A percentile compares a stretch with the other conserved stretches of the same genome.
Conservation (phyloP, 1,140 invertebrate species). For the Holotrichia oblita region DNA sequence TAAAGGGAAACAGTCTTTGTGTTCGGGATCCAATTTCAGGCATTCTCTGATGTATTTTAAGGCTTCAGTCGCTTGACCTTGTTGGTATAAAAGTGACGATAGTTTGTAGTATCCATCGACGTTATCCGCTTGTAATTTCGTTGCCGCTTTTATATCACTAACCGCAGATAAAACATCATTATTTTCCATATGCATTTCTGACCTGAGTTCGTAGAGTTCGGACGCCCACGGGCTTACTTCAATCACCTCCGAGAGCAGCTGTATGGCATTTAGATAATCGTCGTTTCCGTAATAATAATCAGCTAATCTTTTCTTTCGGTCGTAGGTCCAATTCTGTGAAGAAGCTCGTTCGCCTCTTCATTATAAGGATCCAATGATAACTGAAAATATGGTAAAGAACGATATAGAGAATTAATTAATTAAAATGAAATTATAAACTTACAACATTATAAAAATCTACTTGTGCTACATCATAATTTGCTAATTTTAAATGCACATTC, state of each 20-base stretch:
- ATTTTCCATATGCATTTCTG: constrained; percentile 81
- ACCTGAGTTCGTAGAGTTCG: constrained; percentile 82
- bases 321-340: constrained; percentile 71
- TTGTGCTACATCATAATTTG: constrained; percentile 82
- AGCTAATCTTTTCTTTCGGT: constrained; percentile 74
- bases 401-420: too few relatives aligned
- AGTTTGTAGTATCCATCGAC: constrained; percentile 89
- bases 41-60: constrained; percentile 96
- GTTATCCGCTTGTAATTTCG: constrained; percentile 91
- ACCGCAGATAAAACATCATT: constrained; percentile 90
- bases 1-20: constrained; percentile 94
- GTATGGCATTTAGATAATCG: constrained; percentile 77
- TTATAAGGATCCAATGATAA: constrained; percentile 79
- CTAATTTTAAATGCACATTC: constrained; percentile 89
- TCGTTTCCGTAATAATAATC: constrained; percentile 72
- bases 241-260: constrained; percentile 76
- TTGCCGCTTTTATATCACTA: constrained; percentile 88
- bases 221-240: constrained; percentile 93
- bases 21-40: constrained; percentile 97
- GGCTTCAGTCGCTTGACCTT: constrained; percentile 92
- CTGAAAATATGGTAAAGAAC: constrained; percentile 64
- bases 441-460: constrained; percentile 87
- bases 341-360: constrained; percentile 74
- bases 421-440: too few relatives aligned
- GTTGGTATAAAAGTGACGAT: constrained; percentile 84